A percentile compares a stretch with the other conserved stretches of the same genome.
phyloP scores from a whole-genome alignment of 1,140 invertebrate genomes.

The Penaeus indicus region DNA sequence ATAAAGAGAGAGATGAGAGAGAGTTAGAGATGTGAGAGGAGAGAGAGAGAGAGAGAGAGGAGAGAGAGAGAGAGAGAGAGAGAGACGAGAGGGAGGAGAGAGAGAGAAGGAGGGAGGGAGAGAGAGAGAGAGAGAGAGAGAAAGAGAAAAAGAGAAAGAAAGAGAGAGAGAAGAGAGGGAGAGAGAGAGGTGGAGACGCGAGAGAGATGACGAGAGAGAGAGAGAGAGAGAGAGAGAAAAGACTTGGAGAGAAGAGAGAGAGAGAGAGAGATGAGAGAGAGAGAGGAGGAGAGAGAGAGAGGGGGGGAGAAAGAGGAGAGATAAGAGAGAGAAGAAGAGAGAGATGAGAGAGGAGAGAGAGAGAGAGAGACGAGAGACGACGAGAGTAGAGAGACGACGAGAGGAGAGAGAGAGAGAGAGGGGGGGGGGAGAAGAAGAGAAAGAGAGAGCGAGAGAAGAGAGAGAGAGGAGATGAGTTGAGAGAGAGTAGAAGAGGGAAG shows the following conservation, averaged over 20 bases:
- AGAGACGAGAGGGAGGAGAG: not conserved
- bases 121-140: not conserved
- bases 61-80: not conserved
- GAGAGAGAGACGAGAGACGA: not conserved
- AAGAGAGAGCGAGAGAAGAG: not conserved
- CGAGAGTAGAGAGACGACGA: not conserved
- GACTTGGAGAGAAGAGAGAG: too few species aligned
- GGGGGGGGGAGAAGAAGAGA: not conserved
- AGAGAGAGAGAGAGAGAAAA: not conserved
- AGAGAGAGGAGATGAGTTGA: not conserved
- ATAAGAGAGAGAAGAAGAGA: not conserved
- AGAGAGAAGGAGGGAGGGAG: not conserved
- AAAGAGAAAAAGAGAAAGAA: not conserved
- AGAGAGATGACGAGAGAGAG: too few species aligned
- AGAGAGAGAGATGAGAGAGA: not conserved
- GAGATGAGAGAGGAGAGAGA: not conserved
- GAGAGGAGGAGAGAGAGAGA: not conserved
- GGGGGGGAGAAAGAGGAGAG: not conserved
- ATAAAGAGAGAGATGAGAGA: not conserved
- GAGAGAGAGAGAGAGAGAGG: not conserved
- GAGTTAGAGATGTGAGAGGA: not conserved
- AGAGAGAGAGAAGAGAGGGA: not conserved
- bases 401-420: not conserved
- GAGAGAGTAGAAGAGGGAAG: constrained; percentile 19
- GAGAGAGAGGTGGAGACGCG: not conserved